phyloP scores from a whole-genome alignment of 2,888 invertebrate genomes.

The Branchellion lobata region DNA sequence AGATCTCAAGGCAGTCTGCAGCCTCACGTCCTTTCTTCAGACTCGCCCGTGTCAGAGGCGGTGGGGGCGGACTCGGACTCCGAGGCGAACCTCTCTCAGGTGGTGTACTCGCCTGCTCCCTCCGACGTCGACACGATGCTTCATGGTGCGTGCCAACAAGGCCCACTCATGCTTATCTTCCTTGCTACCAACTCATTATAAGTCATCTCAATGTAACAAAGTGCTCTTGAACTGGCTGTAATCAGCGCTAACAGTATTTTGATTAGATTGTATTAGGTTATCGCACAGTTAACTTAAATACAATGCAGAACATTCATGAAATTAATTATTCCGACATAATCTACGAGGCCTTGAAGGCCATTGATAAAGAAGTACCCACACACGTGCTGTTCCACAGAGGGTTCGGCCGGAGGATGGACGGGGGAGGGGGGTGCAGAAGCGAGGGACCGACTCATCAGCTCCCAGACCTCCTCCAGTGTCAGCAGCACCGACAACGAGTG shows the following conservation, averaged over 20 bases:
- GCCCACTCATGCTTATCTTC: too few species aligned
- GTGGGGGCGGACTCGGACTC: background rate
- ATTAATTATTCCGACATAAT: too few species aligned
- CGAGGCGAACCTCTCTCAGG: constrained; percentile 28
- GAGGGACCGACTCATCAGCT: constrained; percentile 46
- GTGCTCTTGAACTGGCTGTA: background rate
- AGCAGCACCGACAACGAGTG: constrained; percentile 59
- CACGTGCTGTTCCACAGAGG: too few species aligned
- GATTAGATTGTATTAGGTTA: background rate
- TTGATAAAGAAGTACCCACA: too few species aligned
- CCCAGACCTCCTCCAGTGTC: constrained; percentile 53
- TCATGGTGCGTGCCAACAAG: too few species aligned
- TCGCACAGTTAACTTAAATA: background rate
- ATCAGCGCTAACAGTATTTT: too few species aligned
- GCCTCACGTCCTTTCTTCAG: background rate
- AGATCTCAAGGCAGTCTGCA: constrained; percentile 5
- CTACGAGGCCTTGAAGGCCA: too few species aligned
- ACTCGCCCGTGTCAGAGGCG: constrained; percentile 18
- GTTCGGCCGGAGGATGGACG: background rate
- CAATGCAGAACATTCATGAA: background rate
- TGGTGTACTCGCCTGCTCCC: constrained; percentile 6
- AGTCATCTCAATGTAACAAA: too few species aligned
- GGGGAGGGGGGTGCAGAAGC: constrained; percentile 54
- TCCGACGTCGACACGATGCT: background rate
- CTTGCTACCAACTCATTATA: too few species aligned